Evolutionary conservation across 2,113 vertebrate genomes (phyloP).

Genomic region (Pitta sordida): DNA sequence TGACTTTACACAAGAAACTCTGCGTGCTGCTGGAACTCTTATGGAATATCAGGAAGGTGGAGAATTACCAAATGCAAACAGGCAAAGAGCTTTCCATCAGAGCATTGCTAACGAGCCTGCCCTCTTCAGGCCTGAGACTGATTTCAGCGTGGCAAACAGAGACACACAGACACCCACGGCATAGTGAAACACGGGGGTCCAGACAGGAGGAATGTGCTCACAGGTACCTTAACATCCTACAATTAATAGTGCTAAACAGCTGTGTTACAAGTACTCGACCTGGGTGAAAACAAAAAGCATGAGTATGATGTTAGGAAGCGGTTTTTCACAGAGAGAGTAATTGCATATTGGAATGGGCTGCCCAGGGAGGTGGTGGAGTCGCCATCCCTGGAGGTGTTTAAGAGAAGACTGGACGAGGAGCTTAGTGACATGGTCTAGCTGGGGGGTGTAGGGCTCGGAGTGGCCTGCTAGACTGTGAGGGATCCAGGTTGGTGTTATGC

Average conservation of each 20-base stretch:
- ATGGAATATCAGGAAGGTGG: not conserved
- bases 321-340: no score
- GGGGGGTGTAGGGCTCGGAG: no score
- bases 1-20: not conserved
- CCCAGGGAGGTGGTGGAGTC: no score
- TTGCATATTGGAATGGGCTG: no score
- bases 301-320: no score
- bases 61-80: not conserved
- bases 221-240: not conserved
- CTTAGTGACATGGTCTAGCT: no score
- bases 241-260: not conserved
- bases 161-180: not conserved
- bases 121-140: not conserved
- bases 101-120: not conserved
- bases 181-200: fast-evolving
- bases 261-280: not conserved
- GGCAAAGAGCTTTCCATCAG: not conserved
- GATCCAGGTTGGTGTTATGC: no score
- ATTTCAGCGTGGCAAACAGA: not conserved
- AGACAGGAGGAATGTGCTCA: not conserved
- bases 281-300: not conserved
- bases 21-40: not conserved
- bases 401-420: no score
- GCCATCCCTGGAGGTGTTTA: no score
- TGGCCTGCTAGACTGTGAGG: no score